These are phyloP conservation scores for Busseola fusca DNA, from an alignment of 2,888 invertebrate genomes.

Conservation along the genomic window DNA sequence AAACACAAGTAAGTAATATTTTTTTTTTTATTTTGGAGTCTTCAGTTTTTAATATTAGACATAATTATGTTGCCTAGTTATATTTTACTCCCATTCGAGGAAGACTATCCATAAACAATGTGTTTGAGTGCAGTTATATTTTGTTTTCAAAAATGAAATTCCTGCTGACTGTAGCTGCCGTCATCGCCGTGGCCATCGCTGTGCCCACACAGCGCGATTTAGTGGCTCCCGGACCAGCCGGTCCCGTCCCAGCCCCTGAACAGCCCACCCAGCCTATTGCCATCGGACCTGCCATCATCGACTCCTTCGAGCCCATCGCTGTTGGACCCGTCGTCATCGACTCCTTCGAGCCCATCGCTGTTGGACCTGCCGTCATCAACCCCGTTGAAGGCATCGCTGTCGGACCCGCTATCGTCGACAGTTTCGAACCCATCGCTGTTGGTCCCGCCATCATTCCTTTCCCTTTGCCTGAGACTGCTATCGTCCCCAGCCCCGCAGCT, in stretches of 20 bases:
- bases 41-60: background rate
- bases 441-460: constrained; percentile 53
- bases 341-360: constrained; percentile 29
- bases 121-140: constrained; percentile 5
- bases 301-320: constrained; percentile 72
- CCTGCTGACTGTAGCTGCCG: constrained; percentile 49
- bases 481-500: constrained; percentile 25
- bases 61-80: background rate
- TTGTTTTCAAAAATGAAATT: constrained; percentile 55
- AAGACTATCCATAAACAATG: background rate
- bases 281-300: constrained; percentile 61
- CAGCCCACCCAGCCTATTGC: constrained; percentile 43
- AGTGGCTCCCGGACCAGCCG: constrained; percentile 48
- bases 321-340: constrained; percentile 56
- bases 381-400: constrained; percentile 34
- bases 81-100: background rate
- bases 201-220: constrained; percentile 53
- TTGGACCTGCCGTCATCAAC: constrained; percentile 57
- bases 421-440: constrained; percentile 29
- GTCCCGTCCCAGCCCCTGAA: constrained; percentile 35
- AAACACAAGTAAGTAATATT: constrained; percentile 52
- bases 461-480: constrained; percentile 48
- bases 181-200: constrained; percentile 55
- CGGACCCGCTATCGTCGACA: constrained; percentile 58
- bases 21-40: background rate